Evolutionary conservation across 2,797 vertebrate genomes (phyloP), one percentile per base, ranked within the genome.

Genomic region (Fistularia tabacaria): DNA sequence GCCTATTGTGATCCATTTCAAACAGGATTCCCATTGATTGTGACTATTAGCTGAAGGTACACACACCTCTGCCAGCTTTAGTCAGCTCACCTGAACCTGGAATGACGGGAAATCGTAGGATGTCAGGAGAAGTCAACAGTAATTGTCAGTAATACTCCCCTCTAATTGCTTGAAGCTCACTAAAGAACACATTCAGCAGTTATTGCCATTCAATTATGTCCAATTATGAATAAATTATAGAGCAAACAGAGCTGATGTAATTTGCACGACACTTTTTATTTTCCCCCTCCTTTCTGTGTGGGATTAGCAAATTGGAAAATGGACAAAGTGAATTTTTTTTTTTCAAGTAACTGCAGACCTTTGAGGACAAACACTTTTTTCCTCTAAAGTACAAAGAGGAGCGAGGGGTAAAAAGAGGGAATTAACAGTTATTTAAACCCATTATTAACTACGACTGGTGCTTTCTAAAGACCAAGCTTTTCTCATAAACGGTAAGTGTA

Each of bases 201-300:
- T 76, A 83, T 73, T 55, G 51, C 56, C 56, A 59, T 79, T 73
- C 69, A 79, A 70, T 70, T 74, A 77, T 62, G 64, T 68, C 61
- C 54, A 67, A 71, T 65, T 70, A 72, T 76, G 62, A 77, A 79
- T 72, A 72, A 76, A 74, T 78, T 55, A 82, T 70, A 45, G 42
- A 52, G 69, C 76, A 78, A 81, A 81, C 60, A 71, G 54, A 44
- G 63, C 58, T 53, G 54, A 67, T 71, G 40, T 57, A 46, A 64
- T 75, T 73, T 66, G 47, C 50, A 14, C n/a, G 25, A 10, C 38
- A 49, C 53, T 54, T 64, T 46, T 47, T 47, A 44, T 42, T 54
- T 51, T 45, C n/a, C 40, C 40, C 1, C 43, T 58, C 13, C 38
- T 43, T 46, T 47, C 14, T 13, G 42, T 63, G 48, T 44, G 54